These are phyloP conservation scores for Hermodice carunculata DNA, from an alignment of 2,888 invertebrate genomes.

Conservation along the genomic window DNA sequence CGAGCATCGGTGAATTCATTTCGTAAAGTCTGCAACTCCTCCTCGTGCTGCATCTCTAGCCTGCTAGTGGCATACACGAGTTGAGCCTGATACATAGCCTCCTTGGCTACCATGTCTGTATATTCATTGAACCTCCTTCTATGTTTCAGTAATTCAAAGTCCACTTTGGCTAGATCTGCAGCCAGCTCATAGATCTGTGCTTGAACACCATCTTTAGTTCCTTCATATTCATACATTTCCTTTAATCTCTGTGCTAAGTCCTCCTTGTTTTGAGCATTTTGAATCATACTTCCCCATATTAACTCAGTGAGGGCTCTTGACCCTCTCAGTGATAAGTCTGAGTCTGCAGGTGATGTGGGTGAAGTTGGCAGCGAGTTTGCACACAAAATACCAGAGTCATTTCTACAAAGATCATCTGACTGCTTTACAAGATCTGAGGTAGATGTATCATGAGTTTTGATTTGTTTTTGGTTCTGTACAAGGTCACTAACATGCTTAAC, in stretches of 20 bases:
- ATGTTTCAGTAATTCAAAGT: conserved; percentile 6
- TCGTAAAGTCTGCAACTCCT: conserved; percentile 7
- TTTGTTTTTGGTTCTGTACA: too few species aligned
- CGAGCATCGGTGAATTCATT: background rate
- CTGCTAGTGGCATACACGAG: conserved; percentile 50
- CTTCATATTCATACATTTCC: too few species aligned
- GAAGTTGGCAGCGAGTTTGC: conserved; percentile 21
- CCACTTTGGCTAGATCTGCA: conserved; percentile 15
- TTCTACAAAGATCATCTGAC: background rate
- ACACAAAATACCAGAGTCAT: conserved; percentile 22
- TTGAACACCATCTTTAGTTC: background rate
- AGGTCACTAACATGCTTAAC: conserved; percentile 45
- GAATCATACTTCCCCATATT: too few species aligned
- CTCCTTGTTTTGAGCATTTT: too few species aligned
- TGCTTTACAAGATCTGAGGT: too few species aligned
- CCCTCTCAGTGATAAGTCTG: too few species aligned
- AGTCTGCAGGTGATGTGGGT: too few species aligned
- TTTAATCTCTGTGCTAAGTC: too few species aligned
- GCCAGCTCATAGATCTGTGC: conserved; percentile 21
- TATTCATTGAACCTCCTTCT: conserved; percentile 25
- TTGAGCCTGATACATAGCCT: conserved; percentile 81
- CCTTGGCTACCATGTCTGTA: conserved; percentile 78
- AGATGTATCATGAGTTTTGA: too few species aligned
- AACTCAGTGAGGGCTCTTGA: too few species aligned
- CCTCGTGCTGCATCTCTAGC: conserved; percentile 15